Evolutionary conservation across 2,888 invertebrate species (phyloP).

Genomic region (Agrochola circellaris): DNA sequence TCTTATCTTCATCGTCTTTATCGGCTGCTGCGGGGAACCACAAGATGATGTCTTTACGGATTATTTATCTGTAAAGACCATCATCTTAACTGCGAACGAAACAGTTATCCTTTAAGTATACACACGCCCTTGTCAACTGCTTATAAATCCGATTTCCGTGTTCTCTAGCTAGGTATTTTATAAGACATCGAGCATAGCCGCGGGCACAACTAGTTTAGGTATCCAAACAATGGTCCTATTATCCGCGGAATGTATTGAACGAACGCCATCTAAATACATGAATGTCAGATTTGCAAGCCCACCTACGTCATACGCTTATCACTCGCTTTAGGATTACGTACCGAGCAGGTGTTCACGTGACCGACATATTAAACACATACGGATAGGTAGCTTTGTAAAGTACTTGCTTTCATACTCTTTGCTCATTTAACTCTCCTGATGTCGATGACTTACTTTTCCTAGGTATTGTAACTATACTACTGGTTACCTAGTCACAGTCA

Average conservation of each 20-base stretch:
- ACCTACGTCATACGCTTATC: constrained; percentile 50
- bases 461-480: not conserved
- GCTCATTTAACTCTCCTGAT: not conserved
- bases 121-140: no score
- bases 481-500: not conserved
- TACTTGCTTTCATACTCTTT: not conserved
- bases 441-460: not conserved
- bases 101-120: not conserved
- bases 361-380: constrained; percentile 15
- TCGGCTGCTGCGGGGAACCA: not conserved
- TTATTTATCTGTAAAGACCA: not conserved
- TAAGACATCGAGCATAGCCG: not conserved
- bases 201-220: not conserved
- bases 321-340: constrained; percentile 22
- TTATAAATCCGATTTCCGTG: not conserved
- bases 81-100: not conserved
- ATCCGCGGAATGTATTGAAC: constrained; percentile 9
- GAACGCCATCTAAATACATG: constrained; percentile 22
- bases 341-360: constrained; percentile 38
- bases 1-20: not conserved
- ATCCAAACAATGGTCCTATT: constrained; percentile 19
- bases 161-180: not conserved
- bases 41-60: not conserved
- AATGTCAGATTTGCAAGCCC: constrained; percentile 24
- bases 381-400: not conserved